These are phyloP conservation scores for Centruroides vittatus DNA, from an alignment of 1,140 invertebrate genomes.

Conservation along the genomic window DNA sequence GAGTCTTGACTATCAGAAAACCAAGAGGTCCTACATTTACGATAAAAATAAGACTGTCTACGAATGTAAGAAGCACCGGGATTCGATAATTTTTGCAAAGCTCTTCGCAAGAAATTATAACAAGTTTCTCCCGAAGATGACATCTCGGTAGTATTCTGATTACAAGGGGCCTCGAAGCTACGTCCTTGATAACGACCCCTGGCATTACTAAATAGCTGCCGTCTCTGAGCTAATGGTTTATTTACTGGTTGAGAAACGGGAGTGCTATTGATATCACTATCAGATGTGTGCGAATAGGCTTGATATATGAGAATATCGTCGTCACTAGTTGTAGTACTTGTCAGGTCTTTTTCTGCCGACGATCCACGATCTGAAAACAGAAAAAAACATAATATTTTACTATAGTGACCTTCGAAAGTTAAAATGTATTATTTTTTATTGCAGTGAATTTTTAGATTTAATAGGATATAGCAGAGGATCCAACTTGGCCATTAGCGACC, in stretches of 20 bases:
- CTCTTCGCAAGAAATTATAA: conserved; percentile 79
- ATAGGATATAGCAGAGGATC: no score
- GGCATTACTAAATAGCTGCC: not conserved
- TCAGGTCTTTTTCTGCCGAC: conserved; percentile 44
- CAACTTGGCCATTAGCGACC: no score
- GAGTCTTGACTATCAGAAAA: conserved; percentile 16
- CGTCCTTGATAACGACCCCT: not conserved
- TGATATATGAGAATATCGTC: conserved; percentile 44
- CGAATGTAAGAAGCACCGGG: not conserved
- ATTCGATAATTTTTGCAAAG: conserved; percentile 47
- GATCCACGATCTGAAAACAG: conserved; percentile 31
- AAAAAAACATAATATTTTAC: no score
- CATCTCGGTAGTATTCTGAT: conserved; percentile 46
- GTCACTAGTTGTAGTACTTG: conserved; percentile 43
- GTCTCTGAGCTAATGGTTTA: not conserved
- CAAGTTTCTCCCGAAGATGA: conserved; percentile 85
- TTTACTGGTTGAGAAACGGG: not conserved
- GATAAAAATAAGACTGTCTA: conserved; percentile 13
- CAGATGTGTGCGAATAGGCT: conserved; percentile 48
- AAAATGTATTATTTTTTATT: no score
- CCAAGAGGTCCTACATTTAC: conserved; percentile 13
- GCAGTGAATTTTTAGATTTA: no score
- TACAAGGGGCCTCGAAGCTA: not conserved
- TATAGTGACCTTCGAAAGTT: no score
- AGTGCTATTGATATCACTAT: conserved; percentile 35